Base-by-base conservation (phyloP, 2,888 invertebrate genomes). In the Aphodius granarius region DNA sequence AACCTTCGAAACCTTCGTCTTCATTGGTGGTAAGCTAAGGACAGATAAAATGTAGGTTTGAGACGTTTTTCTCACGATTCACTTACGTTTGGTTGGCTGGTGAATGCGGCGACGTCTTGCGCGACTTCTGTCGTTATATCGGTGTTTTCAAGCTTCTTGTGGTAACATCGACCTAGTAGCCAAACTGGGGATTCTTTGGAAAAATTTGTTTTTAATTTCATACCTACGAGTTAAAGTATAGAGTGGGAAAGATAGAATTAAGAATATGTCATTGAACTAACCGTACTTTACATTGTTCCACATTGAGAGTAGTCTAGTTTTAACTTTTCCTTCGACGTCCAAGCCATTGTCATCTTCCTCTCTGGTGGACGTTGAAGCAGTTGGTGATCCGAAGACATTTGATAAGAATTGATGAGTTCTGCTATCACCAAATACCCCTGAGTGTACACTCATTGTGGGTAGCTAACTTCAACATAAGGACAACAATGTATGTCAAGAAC, bases 221-320 rank as follows among this genome's bases (percentile, higher is more conserved):
- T 84, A 13, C 85, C 84, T 84, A 75, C 6, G 13, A 43, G 66
- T 65, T 66, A 43, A 65, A 64, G 19, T 64, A 22, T 66, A n/a
- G 15, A 15, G 5, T 17, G 17, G 19, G n/a, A 73, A 63, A 19
- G 71, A 62, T 19, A 13, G n/a, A n/a, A n/a, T 19, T 16, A 19
- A 17, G 20, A n/a, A 16, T 13, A 19, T 5, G 16, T 17, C 62
- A 66, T 65, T 13, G 18, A 75, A 84, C 88, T 84, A 87, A 89
- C 94, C 96, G 88, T 95, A 96, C 89, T 95, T 96, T 76, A 97
- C 92, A 87, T 96, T 96, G 86, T 96, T 96, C 96, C 96, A 96
- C 91, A 96, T 94, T 64, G 95, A 95, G 83, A 95, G 87, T 73
- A 97, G 86, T 79, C 94, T 93, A 21, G 94, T 94, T 86, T 96